These are phyloP conservation scores for Oncorhynchus mykiss DNA, from an alignment of 2,113 vertebrate genomes.

Conservation along the genomic window DNA sequence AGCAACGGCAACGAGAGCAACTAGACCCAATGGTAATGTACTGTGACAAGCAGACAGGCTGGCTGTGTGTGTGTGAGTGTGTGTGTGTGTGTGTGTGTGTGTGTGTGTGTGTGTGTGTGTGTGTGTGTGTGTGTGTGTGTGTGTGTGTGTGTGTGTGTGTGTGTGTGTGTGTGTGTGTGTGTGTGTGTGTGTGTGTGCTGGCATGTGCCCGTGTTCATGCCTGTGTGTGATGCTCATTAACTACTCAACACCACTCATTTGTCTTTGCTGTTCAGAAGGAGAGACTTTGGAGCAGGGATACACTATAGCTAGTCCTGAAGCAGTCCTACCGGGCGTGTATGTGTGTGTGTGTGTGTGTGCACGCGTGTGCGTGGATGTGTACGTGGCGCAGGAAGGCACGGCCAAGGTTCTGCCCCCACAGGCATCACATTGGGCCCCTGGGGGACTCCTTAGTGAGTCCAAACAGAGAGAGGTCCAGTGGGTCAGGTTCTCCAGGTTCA, in stretches of 20 bases:
- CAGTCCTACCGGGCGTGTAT: no score
- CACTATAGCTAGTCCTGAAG: no score
- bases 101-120: not conserved
- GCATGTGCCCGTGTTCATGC: constrained; percentile 10
- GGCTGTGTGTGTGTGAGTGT: constrained; percentile 19
- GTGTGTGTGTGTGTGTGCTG: constrained; percentile 23
- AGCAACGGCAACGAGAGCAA: constrained; percentile 58
- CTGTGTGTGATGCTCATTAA: not conserved
- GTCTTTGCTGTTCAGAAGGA: no score
- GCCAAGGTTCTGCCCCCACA: not conserved
- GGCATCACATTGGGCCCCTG: not conserved
- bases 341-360: not conserved
- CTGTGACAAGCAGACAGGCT: constrained; percentile 56
- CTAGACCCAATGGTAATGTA: constrained; percentile 68
- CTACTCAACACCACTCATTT: no score
- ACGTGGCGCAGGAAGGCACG: not conserved
- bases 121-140: not conserved
- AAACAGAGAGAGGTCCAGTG: not conserved
- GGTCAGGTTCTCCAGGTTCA: not conserved
- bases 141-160: not conserved
- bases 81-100: constrained; percentile 1
- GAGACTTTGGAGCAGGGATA: no score
- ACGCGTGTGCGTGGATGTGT: constrained; percentile 1
- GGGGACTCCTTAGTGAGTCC: not conserved
- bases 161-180: constrained; percentile 18